A percentile compares a stretch with the other conserved stretches of the same genome.
phyloP scores from a whole-genome alignment of 2,797 vertebrate species.

The Delichon dasypus region DNA sequence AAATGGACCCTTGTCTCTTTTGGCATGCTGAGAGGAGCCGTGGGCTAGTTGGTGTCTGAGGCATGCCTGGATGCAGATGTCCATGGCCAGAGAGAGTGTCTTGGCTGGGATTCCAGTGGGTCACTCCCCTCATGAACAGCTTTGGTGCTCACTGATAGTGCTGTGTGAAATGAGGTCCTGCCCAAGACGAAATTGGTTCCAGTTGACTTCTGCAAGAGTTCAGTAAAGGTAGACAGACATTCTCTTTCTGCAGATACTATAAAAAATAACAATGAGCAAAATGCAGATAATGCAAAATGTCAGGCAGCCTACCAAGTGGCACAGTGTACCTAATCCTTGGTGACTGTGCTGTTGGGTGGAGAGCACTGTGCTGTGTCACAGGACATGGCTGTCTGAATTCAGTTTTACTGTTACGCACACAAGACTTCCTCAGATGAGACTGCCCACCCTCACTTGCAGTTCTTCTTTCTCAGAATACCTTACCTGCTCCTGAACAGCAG shows the following conservation, averaged over 20 bases:
- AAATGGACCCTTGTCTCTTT: not conserved
- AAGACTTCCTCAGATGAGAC: not conserved
- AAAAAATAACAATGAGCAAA: not conserved
- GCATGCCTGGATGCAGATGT: not conserved
- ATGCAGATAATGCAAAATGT: not conserved
- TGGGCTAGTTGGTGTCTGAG: not conserved
- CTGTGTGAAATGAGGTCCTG: not conserved
- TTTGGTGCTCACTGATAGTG: not conserved
- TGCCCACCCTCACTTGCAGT: rapidly evolving
- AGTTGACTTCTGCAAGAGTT: not conserved
- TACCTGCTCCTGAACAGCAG: not conserved
- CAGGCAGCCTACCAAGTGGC: not conserved
- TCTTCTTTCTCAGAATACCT: not conserved
- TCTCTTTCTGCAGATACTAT: not conserved
- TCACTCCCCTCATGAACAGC: not conserved
- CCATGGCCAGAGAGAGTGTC: not conserved
- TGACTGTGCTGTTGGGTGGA: not conserved
- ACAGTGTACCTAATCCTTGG: not conserved
- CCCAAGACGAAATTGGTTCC: not conserved
- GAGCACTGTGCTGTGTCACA: not conserved
- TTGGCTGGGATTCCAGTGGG: not conserved
- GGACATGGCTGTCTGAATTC: not conserved
- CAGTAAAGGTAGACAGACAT: not conserved
- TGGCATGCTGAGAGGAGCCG: not conserved
- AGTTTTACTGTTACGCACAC: not conserved